These are phyloP conservation scores for Luperina nickerlii DNA, from an alignment of 2,888 invertebrate genomes.

Conservation along the genomic window DNA sequence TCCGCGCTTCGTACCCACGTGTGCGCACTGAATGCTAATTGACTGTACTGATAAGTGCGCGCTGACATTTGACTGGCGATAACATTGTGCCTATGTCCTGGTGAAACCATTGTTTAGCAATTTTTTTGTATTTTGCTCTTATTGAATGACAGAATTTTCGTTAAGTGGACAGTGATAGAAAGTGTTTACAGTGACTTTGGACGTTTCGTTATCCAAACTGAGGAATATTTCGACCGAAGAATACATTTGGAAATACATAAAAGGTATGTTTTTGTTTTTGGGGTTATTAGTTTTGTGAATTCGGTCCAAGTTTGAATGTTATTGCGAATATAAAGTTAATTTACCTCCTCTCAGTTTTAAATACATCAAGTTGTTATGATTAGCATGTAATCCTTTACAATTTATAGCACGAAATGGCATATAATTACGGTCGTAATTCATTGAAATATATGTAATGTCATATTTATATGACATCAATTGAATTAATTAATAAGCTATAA, in stretches of 20 bases:
- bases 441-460: slow-evolving; percentile 38
- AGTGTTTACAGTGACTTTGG: slow-evolving; percentile 82
- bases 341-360: slow-evolving; percentile 15
- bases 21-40: slow-evolving; percentile 81
- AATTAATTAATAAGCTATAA: slow-evolving; percentile 47
- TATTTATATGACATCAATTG: slow-evolving; percentile 43
- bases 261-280: slow-evolving; percentile 78
- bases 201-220: slow-evolving; percentile 85
- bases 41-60: slow-evolving; percentile 82
- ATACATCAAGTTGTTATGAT: slow-evolving; percentile 26
- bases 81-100: slow-evolving; percentile 76
- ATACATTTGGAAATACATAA: slow-evolving; percentile 88
- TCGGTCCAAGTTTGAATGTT: slow-evolving; percentile 77
- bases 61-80: slow-evolving; percentile 82
- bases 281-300: slow-evolving; percentile 66
- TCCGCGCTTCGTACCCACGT: slow-evolving; percentile 78
- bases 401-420: slow-evolving; percentile 25
- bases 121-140: slow-evolving; percentile 63
- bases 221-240: slow-evolving; percentile 86
- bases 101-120: slow-evolving; percentile 67
- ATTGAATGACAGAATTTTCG: slow-evolving; percentile 67
- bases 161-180: slow-evolving; percentile 81
- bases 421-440: slow-evolving; percentile 41
- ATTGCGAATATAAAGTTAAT: slow-evolving; percentile 1
- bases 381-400: slow-evolving; percentile 44